Evolutionary conservation across 2,797 vertebrate species (phyloP).

Genomic region (Delichon dasypus): DNA sequence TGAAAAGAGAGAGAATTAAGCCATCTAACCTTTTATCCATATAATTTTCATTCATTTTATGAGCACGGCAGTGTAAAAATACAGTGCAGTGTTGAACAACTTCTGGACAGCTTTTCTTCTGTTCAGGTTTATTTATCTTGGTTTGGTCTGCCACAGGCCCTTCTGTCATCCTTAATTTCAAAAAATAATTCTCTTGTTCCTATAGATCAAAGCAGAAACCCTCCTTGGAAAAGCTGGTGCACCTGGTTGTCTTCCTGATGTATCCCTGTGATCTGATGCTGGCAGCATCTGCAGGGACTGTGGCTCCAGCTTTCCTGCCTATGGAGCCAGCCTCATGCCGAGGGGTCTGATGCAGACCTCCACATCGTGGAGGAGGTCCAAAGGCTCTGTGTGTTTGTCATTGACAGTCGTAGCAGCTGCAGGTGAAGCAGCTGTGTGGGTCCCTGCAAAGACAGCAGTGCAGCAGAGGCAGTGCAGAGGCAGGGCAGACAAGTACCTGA

Average conservation of each 20-base stretch:
- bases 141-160: not conserved
- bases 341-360: not conserved
- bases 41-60: not conserved
- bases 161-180: slow-evolving; percentile 28
- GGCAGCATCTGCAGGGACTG: not conserved
- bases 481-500: not conserved
- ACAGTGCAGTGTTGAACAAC: not conserved
- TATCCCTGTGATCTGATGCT: not conserved
- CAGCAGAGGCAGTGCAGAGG: not conserved
- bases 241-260: not conserved
- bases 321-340: rapidly evolving
- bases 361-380: not conserved
- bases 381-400: not conserved
- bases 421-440: not conserved
- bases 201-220: slow-evolving; percentile 25
- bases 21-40: not conserved
- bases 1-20: not conserved
- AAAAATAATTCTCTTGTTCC: not conserved
- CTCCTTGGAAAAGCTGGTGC: not conserved
- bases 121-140: slow-evolving; percentile 27
- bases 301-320: not conserved
- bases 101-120: not conserved
- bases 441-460: not conserved
- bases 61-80: not conserved
- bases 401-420: rapidly evolving